A percentile compares a stretch with the other conserved stretches of the same genome.
Conservation (phyloP, 2,113 vertebrate genomes). For the Poecile atricapillus region DNA sequence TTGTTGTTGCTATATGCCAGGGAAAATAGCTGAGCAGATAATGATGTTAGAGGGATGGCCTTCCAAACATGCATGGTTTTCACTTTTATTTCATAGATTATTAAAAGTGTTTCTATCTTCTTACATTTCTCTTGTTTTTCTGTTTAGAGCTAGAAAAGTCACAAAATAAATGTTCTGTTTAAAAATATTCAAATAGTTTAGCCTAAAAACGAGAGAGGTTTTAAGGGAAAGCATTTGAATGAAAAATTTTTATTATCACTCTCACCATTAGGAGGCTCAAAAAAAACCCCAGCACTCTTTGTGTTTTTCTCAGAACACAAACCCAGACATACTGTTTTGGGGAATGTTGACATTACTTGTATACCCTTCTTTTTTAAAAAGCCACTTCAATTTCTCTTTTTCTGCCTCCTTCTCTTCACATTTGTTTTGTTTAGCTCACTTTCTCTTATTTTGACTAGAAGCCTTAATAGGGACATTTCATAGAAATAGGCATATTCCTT, state of each 20-base stretch:
- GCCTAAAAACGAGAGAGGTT: background rate
- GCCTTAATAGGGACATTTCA: background rate
- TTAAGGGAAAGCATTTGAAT: background rate
- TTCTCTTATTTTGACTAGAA: background rate
- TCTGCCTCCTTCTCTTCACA: background rate
- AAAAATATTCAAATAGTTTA: background rate
- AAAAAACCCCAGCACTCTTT: accelerated
- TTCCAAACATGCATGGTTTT: background rate
- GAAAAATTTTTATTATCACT: background rate
- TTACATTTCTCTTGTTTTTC: background rate
- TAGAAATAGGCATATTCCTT: background rate
- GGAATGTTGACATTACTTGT: background rate
- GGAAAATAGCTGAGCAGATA: conserved; percentile 1
- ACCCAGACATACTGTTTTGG: background rate
- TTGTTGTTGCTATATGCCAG: background rate
- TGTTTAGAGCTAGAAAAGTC: background rate
- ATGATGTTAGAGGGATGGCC: background rate
- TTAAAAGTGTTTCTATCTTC: background rate
- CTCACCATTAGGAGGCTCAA: background rate
- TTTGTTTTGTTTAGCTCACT: background rate
- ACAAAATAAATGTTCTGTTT: background rate
- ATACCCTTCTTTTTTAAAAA: background rate
- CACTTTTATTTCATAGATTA: background rate
- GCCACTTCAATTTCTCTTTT: background rate
- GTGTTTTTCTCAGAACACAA: background rate